Percentiles rank a stretch among this genome's conserved stretches.
phyloP scores from a whole-genome alignment of 2,888 invertebrate genomes.

The Eilema caniola region DNA sequence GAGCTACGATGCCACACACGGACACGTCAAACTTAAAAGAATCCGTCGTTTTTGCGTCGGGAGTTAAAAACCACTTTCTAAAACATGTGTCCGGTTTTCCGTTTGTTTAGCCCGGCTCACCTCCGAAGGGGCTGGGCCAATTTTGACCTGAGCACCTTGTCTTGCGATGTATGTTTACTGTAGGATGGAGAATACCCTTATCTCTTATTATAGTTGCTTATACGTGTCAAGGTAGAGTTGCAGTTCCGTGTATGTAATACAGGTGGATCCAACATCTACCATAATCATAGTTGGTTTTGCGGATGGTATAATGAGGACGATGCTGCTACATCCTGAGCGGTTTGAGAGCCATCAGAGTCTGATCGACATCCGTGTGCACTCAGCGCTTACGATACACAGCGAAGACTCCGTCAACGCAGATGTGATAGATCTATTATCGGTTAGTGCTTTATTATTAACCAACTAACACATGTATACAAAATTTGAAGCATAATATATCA shows the following conservation, averaged over 20 bases:
- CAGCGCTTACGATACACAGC: slow-evolving; percentile 75
- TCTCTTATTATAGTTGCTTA: neutral
- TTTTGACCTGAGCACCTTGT: too few relatives aligned
- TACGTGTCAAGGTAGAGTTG: neutral
- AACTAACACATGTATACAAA: neutral
- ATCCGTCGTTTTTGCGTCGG: too few relatives aligned
- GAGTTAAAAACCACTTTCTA: too few relatives aligned
- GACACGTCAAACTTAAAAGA: too few relatives aligned
- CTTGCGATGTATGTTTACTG: too few relatives aligned
- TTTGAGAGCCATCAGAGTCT: slow-evolving; percentile 55
- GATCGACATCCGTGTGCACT: slow-evolving; percentile 71
- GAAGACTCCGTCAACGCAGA: slow-evolving; percentile 70
- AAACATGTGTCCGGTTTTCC: too few relatives aligned
- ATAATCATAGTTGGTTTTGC: slow-evolving; percentile 90
- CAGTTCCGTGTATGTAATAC: neutral
- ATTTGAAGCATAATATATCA: neutral
- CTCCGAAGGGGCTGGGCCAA: too few relatives aligned
- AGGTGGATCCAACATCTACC: slow-evolving; percentile 89
- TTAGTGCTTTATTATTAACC: slow-evolving; percentile 40
- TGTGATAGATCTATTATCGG: slow-evolving; percentile 74
- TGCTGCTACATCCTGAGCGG: slow-evolving; percentile 73
- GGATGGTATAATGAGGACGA: slow-evolving; percentile 90
- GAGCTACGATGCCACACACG: too few relatives aligned
- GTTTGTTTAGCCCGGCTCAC: too few relatives aligned
- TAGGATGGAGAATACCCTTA: neutral